Evolutionary conservation across 1,140 invertebrate genomes (phyloP).

Genomic region (Plodia interpunctella): DNA sequence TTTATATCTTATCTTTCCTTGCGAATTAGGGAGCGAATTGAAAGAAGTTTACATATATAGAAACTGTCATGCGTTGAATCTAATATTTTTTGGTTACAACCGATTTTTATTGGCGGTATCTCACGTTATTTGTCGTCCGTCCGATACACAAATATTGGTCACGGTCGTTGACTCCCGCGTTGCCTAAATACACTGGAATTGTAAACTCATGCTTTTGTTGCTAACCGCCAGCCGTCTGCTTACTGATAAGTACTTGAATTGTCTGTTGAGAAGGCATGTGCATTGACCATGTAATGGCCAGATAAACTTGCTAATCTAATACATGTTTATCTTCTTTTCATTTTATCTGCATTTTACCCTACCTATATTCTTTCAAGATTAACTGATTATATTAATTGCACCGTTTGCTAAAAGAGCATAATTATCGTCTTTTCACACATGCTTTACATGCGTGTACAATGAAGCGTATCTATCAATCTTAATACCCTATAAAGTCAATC

Average conservation of each 20-base stretch:
- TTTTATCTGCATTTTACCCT: no score
- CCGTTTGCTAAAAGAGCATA: no score
- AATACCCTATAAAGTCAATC: no score
- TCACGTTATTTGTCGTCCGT: constrained; percentile 37
- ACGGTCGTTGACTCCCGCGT: constrained; percentile 35
- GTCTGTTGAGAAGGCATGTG: neutral
- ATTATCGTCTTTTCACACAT: no score
- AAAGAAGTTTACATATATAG: neutral
- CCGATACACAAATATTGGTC: constrained; percentile 23
- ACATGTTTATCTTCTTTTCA: neutral
- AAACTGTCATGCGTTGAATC: neutral
- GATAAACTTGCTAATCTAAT: neutral
- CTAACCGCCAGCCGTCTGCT: no score
- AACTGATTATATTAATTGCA: no score
- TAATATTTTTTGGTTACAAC: constrained; percentile 27
- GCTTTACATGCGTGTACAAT: no score
- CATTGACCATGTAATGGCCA: neutral
- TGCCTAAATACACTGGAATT: constrained; percentile 24
- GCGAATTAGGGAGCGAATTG: no score
- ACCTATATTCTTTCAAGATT: no score
- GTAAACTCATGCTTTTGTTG: neutral
- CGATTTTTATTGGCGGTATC: constrained; percentile 29
- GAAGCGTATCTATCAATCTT: no score
- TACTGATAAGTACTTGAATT: neutral
- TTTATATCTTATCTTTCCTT: no score